phyloP scores from a whole-genome alignment of 2,888 invertebrate species.

The Phrixothrix hirtus region DNA sequence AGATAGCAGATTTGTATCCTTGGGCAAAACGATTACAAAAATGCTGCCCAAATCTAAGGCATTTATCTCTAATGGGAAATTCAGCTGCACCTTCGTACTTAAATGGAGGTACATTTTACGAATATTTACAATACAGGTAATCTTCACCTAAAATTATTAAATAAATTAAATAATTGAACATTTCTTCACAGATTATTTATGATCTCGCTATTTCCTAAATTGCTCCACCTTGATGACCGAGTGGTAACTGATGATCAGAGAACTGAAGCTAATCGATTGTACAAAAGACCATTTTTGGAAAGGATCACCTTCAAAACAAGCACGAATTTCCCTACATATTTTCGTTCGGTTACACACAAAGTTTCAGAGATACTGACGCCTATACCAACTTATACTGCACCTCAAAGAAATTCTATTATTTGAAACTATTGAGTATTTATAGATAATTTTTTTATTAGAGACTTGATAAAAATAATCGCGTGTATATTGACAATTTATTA shows the following conservation, averaged over 20 bases:
- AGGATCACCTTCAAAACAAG: slow-evolving; percentile 51
- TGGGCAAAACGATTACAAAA: slow-evolving; percentile 72
- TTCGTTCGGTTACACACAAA: slow-evolving; percentile 43
- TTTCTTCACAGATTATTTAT: slow-evolving; percentile 65
- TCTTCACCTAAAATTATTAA: not conserved
- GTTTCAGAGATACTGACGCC: slow-evolving; percentile 39
- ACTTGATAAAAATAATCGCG: too few relatives aligned
- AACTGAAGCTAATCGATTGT: slow-evolving; percentile 65
- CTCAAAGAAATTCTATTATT: slow-evolving; percentile 39
- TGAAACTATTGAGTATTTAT: slow-evolving; percentile 18
- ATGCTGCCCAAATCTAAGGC: slow-evolving; percentile 73
- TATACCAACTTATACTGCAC: slow-evolving; percentile 31
- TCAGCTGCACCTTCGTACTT: slow-evolving; percentile 77
- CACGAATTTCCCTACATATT: slow-evolving; percentile 41
- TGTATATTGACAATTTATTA: too few relatives aligned
- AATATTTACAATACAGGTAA: slow-evolving; percentile 77
- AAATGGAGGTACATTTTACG: slow-evolving; percentile 74
- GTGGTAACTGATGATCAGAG: slow-evolving; percentile 68
- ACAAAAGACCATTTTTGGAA: slow-evolving; percentile 65
- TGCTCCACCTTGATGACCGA: slow-evolving; percentile 73
- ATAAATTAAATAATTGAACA: not conserved
- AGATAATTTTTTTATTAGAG: too few relatives aligned
- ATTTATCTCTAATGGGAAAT: slow-evolving; percentile 85
- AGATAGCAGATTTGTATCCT: slow-evolving; percentile 65
- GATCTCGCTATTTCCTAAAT: slow-evolving; percentile 70